Conservation (phyloP, 2,888 invertebrate genomes). For the Acleris laterana region DNA sequence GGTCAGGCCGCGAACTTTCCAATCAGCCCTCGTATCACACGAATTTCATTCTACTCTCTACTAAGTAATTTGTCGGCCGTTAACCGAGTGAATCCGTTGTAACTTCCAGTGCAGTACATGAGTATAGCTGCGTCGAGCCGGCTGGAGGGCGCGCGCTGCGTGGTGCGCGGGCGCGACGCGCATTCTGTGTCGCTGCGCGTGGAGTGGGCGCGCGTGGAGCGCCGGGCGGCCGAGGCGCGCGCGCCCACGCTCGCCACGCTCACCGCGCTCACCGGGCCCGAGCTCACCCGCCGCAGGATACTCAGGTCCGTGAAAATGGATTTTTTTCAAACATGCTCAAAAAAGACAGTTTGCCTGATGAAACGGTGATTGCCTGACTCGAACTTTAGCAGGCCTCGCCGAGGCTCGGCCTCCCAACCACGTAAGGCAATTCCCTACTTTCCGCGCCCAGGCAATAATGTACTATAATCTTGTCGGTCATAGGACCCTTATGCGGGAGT, state of each 20-base stretch:
- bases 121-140: slow-evolving; percentile 47
- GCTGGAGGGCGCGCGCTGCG: slow-evolving; percentile 52
- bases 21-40: too few species aligned
- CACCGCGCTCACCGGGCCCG: slow-evolving; percentile 67
- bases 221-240: slow-evolving; percentile 53
- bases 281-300: slow-evolving; percentile 66
- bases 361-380: too few species aligned
- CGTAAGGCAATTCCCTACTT: too few species aligned
- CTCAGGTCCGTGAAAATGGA: slow-evolving; percentile 49
- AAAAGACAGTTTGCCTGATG: too few species aligned
- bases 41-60: too few species aligned
- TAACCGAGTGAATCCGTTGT: not conserved
- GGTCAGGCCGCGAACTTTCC: too few species aligned
- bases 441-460: too few species aligned
- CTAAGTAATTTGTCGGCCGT: not conserved
- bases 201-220: slow-evolving; percentile 65
- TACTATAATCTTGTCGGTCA: too few species aligned
- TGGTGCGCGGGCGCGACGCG: slow-evolving; percentile 54
- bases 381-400: too few species aligned
- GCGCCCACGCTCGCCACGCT: slow-evolving; percentile 63
- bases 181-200: slow-evolving; percentile 57
- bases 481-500: too few species aligned
- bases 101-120: slow-evolving; percentile 65
- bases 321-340: too few species aligned
- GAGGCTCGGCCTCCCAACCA: too few species aligned